Percentiles rank a stretch among this genome's conserved stretches.
Conservation (phyloP, 2,888 invertebrate genomes). For the Hyposoter dolosus region DNA sequence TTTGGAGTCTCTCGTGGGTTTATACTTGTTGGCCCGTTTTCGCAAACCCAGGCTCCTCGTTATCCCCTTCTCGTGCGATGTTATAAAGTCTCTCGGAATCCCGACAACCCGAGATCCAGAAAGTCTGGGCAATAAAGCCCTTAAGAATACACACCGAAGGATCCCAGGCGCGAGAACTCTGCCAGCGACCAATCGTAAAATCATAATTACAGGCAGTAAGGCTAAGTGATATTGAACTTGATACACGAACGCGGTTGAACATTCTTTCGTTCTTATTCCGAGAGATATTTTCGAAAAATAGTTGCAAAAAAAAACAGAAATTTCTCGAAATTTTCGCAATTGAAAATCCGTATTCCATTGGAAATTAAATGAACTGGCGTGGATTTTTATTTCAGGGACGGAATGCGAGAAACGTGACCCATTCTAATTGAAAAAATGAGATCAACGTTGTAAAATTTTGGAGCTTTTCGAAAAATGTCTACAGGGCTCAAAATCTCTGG, state of each 20-base stretch:
- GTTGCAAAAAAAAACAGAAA: slow-evolving; percentile 33
- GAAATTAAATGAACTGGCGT: neutral
- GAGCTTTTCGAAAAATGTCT: slow-evolving; percentile 72
- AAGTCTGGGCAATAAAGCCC: slow-evolving; percentile 79
- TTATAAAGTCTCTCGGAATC: slow-evolving; percentile 61
- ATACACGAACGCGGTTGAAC: slow-evolving; percentile 71
- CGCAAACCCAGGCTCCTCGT: slow-evolving; percentile 17
- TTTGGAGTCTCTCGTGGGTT: slow-evolving; percentile 67
- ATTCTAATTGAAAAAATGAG: neutral
- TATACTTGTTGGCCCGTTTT: slow-evolving; percentile 46
- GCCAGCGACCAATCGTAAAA: slow-evolving; percentile 81
- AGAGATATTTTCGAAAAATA: slow-evolving; percentile 16
- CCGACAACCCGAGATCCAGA: slow-evolving; percentile 49
- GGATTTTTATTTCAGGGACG: neutral
- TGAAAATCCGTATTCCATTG: neutral
- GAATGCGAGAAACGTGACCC: neutral
- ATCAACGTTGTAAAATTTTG: neutral
- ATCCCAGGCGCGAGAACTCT: slow-evolving; percentile 32
- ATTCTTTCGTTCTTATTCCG: neutral
- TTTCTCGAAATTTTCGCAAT: slow-evolving; percentile 12
- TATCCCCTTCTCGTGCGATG: slow-evolving; percentile 66
- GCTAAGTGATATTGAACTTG: slow-evolving; percentile 84
- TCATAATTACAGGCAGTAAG: slow-evolving; percentile 83
- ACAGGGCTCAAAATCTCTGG: slow-evolving; percentile 79
- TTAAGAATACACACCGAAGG: slow-evolving; percentile 81